phyloP scores from a whole-genome alignment of 2,888 invertebrate genomes.

The Apodemia duryi region DNA sequence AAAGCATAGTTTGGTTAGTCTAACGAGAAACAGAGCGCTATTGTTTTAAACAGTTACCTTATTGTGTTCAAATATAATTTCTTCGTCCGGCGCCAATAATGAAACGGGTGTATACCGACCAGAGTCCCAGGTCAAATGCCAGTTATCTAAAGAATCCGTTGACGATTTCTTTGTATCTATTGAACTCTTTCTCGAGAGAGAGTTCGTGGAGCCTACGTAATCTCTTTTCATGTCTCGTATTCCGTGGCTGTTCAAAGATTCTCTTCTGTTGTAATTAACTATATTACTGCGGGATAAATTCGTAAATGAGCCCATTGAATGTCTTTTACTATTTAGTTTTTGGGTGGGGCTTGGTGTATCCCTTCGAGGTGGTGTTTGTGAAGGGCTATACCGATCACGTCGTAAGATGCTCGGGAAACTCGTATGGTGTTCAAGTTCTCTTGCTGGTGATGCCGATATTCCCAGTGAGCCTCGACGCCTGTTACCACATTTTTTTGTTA shows the following conservation, averaged over 20 bases:
- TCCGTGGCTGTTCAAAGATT: constrained; percentile 57
- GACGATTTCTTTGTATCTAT: constrained; percentile 78
- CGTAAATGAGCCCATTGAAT: constrained; percentile 70
- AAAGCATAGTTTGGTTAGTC: not conserved
- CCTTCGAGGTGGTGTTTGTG: constrained; percentile 66
- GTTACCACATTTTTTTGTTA: constrained; percentile 28
- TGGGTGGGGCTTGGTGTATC: constrained; percentile 72
- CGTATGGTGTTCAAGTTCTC: constrained; percentile 84
- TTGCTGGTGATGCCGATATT: constrained; percentile 76
- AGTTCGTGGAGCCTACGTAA: constrained; percentile 69
- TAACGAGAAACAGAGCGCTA: constrained; percentile 17
- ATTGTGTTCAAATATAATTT: constrained; percentile 51
- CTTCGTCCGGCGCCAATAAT: constrained; percentile 77
- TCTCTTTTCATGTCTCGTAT: constrained; percentile 75
- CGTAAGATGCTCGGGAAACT: constrained; percentile 84
- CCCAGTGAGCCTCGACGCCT: constrained; percentile 81
- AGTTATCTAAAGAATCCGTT: constrained; percentile 85
- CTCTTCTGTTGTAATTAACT: constrained; percentile 66
- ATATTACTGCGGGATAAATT: constrained; percentile 60
- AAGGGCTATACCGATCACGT: constrained; percentile 76
- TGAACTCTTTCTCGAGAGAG: constrained; percentile 71
- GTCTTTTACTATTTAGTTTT: constrained; percentile 54
- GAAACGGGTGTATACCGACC: constrained; percentile 81
- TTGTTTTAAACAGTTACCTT: constrained; percentile 52
- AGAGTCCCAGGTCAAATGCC: constrained; percentile 85